phyloP scores from a whole-genome alignment of 2,113 vertebrate genomes.

The Maccullochella peelii region DNA sequence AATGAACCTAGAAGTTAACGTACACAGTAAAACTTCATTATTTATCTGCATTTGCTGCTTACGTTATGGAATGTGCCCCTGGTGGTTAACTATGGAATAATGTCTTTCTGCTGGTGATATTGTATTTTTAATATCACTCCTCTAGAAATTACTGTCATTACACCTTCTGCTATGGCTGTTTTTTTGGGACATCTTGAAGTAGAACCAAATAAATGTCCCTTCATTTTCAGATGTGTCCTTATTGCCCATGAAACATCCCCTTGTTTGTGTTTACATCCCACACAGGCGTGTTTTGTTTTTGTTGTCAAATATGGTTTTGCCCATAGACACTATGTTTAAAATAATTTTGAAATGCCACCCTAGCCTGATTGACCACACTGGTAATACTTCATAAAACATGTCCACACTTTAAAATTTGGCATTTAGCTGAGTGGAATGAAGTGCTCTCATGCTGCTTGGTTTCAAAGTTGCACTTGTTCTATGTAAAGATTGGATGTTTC shows the following conservation, averaged over 20 bases:
- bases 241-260: constrained; percentile 17
- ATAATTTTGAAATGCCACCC: constrained; percentile 18
- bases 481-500: constrained; percentile 85
- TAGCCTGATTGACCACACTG: constrained; percentile 15
- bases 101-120: constrained; percentile 17
- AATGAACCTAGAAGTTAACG: constrained; percentile 35
- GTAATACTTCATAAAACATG: constrained; percentile 17
- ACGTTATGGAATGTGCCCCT: constrained; percentile 36
- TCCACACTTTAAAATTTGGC: constrained; percentile 48
- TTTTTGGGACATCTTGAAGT: constrained; percentile 29
- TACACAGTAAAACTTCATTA: constrained; percentile 28
- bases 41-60: constrained; percentile 65
- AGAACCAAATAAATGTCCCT: constrained; percentile 50
- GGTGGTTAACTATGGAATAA: constrained; percentile 44
- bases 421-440: constrained; percentile 59
- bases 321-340: constrained; percentile 17
- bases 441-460: constrained; percentile 87
- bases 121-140: constrained; percentile 15
- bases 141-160: constrained; percentile 14
- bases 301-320: constrained; percentile 10
- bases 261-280: constrained; percentile 45
- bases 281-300: constrained; percentile 13
- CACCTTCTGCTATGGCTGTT: constrained; percentile 20
- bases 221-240: constrained; percentile 42
- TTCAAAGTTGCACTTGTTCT: constrained; percentile 87